Percentiles rank a stretch among this genome's conserved stretches.
Conservation (phyloP, 2,113 vertebrate genomes). For the Coturnix japonica region DNA sequence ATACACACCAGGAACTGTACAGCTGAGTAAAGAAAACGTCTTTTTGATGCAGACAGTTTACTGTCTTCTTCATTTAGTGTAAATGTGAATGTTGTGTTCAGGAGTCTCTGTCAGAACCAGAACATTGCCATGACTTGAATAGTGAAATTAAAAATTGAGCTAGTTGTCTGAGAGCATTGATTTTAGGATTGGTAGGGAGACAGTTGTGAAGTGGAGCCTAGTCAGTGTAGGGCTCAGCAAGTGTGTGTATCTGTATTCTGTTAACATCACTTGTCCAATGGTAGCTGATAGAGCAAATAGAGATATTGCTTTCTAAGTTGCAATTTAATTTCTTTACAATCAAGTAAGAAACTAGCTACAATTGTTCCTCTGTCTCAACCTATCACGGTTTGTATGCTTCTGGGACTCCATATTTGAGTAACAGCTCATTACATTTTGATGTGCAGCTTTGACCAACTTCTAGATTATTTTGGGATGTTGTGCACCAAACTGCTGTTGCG, state of each 20-base stretch:
- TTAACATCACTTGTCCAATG: background rate
- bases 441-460: background rate
- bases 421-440: background rate
- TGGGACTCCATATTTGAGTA: background rate
- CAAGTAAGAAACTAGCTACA: background rate
- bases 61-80: background rate
- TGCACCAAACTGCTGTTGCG: background rate
- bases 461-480: background rate
- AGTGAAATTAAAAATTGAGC: background rate
- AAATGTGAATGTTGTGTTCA: background rate
- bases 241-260: background rate
- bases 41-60: background rate
- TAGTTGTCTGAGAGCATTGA: background rate
- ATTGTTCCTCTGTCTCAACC: background rate
- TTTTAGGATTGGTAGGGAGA: background rate
- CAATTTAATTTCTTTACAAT: background rate
- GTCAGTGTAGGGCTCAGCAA: background rate
- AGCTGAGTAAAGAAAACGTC: background rate
- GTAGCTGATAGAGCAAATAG: background rate
- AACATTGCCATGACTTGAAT: background rate
- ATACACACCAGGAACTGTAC: rapidly evolving
- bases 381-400: background rate
- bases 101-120: background rate
- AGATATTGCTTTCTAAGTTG: background rate
- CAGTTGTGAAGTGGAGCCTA: background rate